Evolutionary conservation across 2,888 invertebrate species (phyloP).

Genomic region (Mythimna pallens): DNA sequence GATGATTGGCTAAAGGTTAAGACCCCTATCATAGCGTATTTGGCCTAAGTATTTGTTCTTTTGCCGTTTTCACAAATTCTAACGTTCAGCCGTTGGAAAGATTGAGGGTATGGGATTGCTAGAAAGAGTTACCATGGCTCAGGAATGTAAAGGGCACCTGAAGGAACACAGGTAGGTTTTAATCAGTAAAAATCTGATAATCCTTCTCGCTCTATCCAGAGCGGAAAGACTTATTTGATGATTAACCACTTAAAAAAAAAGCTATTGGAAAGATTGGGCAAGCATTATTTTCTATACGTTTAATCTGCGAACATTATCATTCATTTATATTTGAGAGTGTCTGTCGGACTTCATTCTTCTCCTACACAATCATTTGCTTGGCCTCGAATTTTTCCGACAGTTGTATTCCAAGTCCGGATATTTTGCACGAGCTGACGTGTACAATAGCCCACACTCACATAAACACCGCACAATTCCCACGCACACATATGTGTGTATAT

Average conservation of each 20-base stretch:
- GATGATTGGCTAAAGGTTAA: neutral
- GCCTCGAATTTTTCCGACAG: neutral
- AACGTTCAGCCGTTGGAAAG: neutral
- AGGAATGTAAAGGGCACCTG: too few species aligned
- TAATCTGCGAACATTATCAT: neutral
- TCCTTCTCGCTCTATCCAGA: too few species aligned
- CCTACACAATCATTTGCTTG: neutral
- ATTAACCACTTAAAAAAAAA: too few species aligned
- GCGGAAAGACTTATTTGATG: too few species aligned
- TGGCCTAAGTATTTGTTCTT: neutral
- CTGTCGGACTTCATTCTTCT: too few species aligned
- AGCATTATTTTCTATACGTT: neutral
- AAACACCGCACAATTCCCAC: too few species aligned
- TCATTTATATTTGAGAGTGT: neutral
- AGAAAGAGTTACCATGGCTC: too few species aligned
- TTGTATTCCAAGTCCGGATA: conserved; percentile 5
- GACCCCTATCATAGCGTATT: neutral
- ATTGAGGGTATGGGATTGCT: too few species aligned
- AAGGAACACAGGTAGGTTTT: too few species aligned
- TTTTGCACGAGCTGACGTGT: conserved; percentile 13
- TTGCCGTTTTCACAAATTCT: neutral
- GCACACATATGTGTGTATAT: neutral
- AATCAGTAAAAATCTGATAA: too few species aligned
- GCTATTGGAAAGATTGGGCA: neutral
- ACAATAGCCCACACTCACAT: conserved; percentile 8